phyloP scores from a whole-genome alignment of 2,113 vertebrate species.

The Muntiacus reevesi region DNA sequence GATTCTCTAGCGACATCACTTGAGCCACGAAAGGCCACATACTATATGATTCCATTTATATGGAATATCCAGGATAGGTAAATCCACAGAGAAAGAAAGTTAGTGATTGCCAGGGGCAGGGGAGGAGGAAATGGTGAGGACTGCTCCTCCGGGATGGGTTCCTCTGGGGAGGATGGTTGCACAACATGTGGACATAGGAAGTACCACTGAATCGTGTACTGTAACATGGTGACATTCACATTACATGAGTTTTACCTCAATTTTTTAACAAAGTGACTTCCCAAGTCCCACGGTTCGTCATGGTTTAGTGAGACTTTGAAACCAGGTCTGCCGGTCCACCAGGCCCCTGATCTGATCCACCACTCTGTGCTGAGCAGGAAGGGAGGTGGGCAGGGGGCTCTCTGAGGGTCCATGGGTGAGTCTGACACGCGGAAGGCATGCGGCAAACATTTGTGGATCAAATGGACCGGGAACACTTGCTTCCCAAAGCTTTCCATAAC shows the following conservation, averaged over 20 bases:
- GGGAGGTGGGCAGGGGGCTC: too few species aligned
- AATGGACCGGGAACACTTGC: too few species aligned
- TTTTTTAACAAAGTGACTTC: not conserved
- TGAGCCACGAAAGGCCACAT: not conserved
- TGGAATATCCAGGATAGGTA: not conserved
- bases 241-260: not conserved
- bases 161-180: not conserved
- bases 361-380: not conserved
- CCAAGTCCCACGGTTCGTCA: fast-evolving
- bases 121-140: too few species aligned
- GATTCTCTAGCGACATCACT: too few species aligned
- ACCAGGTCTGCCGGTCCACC: not conserved
- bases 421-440: fast-evolving
- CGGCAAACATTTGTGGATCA: not conserved
- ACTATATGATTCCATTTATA: fast-evolving
- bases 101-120: fast-evolving
- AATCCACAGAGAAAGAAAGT: not conserved
- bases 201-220: not conserved
- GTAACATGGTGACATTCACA: not conserved
- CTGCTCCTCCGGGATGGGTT: fast-evolving
- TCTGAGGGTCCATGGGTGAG: not conserved
- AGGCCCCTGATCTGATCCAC: not conserved
- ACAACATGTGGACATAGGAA: fast-evolving
- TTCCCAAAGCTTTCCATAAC: not conserved
- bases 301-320: not conserved